Evolutionary conservation across 2,797 vertebrate species (phyloP), one percentile per base, ranked within the genome.

Genomic region (Microctenopoma lineatum): DNA sequence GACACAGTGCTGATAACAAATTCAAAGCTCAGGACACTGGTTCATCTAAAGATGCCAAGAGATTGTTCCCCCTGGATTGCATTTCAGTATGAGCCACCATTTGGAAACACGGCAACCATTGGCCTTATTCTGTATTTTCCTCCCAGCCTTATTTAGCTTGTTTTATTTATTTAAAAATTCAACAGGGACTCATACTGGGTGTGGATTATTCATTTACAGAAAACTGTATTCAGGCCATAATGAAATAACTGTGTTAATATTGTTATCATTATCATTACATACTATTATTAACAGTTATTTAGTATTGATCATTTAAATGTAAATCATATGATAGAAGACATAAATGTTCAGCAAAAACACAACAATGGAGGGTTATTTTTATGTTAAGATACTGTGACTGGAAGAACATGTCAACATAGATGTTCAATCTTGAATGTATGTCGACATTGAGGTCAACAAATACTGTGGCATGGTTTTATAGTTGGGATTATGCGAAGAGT

Each of bases 1-100:
- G 86, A 89, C 86, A 80, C 70, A 72, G 78, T 71, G 81, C 80
- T 84, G 86, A 89, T 42, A 76, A 64, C 63, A 75, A 79, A 86
- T 81, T 83, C 76, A 67, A 59, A 83, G 76, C 77, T 70, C 63
- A 56, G 79, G 77, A 72, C 67, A 74, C 71, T 72, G 86, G 68
- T 83, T 84, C 75, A 69, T 66, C 65, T 72, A 42, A 74, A 81
- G 60, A 83, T 77, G 78, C 61, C 78, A 81, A 68, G 59, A 82
- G 72, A 84, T 80, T 79, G 66, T 67, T 80, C 63, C 59, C 62
- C 27, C 13, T 59, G 71, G 69, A 75, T 44, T 75, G 47, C 32
- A 55, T 59, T 69, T 87, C 13, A 61, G 15, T 21, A 16, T 27
- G 48, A 74, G 55, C 44, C 48, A 56, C 8, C 39, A 9, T 18